phyloP scores from a whole-genome alignment of 53 echinoderm and acorn worm species.

The Glandiceps talaboti region DNA sequence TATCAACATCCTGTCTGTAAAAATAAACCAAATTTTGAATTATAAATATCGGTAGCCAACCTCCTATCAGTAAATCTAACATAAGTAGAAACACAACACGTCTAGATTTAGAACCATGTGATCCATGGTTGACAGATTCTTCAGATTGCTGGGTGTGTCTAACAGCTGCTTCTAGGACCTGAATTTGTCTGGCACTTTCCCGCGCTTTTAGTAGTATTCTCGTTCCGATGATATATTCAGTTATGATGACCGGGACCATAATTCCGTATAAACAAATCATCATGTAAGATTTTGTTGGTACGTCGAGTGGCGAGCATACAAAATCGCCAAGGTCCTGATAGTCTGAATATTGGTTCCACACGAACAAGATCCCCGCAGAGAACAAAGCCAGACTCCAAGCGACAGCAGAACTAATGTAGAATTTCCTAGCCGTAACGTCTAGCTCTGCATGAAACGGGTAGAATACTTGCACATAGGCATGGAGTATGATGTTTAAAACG shows the following conservation, averaged over 20 bases:
- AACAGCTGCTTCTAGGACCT: not conserved
- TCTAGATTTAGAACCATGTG: not conserved
- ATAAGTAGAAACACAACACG: not conserved
- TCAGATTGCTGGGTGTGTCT: not conserved
- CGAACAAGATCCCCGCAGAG: not conserved
- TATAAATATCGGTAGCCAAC: not conserved
- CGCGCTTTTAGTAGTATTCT: not conserved
- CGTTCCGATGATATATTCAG: not conserved
- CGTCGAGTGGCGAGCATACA: not conserved
- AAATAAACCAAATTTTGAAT: not conserved
- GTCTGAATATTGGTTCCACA: not conserved
- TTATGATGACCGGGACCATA: not conserved
- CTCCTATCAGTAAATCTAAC: not conserved
- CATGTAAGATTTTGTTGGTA: not conserved
- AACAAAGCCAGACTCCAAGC: not conserved
- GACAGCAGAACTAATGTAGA: not conserved
- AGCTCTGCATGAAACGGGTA: not conserved
- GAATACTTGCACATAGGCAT: not conserved
- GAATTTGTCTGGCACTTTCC: not conserved
- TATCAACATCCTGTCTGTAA: too few relatives aligned
- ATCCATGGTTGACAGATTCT: too few relatives aligned
- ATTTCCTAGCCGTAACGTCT: not conserved
- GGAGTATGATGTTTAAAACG: not conserved
- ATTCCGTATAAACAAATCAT: not conserved
- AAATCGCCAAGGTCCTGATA: not conserved